Evolutionary conservation across 2,113 vertebrate species (phyloP).

Genomic region (Corythaixoides concolor): DNA sequence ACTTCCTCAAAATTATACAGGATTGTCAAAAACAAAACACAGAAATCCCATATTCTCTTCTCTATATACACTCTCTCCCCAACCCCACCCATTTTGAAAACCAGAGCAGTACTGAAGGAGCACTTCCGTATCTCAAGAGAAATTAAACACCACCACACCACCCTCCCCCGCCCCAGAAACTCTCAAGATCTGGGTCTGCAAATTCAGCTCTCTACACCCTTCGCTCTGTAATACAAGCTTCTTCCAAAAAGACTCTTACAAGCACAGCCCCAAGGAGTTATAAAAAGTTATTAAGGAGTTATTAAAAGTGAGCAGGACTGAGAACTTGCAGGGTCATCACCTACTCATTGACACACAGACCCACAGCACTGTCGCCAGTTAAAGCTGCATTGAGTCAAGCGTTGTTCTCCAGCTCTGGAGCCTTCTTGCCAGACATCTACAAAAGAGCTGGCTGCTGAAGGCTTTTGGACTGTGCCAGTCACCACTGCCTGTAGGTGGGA

Average conservation of each 20-base stretch:
- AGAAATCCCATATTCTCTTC: not conserved
- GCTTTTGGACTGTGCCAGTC: not conserved
- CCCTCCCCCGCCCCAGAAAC: not conserved
- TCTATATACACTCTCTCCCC: not conserved
- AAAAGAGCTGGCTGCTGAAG: not conserved
- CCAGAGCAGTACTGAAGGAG: not conserved
- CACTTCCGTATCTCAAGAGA: not conserved
- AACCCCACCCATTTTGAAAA: not conserved
- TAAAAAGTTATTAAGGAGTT: not conserved
- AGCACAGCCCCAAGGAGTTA: not conserved
- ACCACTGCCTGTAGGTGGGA: not conserved
- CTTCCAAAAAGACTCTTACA: not conserved
- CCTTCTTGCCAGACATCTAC: not conserved
- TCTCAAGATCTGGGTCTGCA: not conserved
- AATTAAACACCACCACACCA: not conserved
- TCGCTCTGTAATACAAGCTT: not conserved
- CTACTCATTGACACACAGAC: not conserved
- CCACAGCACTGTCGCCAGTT: not conserved
- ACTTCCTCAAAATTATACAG: not conserved
- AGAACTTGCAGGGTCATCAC: not conserved
- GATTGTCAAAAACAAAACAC: not conserved
- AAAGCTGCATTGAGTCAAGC: not conserved
- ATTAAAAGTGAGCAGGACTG: not conserved
- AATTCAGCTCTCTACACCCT: not conserved
- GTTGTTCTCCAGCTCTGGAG: not conserved